These are phyloP conservation scores for Tachina lurida DNA, from an alignment of 2,888 invertebrate species.

Conservation along the genomic window DNA sequence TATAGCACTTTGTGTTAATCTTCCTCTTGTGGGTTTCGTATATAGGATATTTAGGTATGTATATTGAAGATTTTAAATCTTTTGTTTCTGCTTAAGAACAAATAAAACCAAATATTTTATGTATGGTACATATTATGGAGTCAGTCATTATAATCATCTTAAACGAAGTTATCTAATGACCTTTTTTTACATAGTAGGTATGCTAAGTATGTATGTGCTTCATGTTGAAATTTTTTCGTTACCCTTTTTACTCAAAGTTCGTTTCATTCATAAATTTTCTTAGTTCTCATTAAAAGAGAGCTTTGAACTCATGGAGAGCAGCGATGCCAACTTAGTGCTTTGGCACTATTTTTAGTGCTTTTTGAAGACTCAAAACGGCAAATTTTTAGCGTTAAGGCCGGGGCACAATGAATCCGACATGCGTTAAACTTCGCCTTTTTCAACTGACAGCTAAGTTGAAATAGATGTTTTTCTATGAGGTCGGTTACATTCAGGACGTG, in stretches of 20 bases:
- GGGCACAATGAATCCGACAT: too few species aligned
- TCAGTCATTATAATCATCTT: background rate
- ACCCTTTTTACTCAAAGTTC: background rate
- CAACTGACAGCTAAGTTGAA: too few species aligned
- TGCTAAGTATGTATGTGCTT: background rate
- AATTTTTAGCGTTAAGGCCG: too few species aligned
- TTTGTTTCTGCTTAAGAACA: background rate
- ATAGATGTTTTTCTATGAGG: too few species aligned
- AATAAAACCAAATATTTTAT: too few species aligned
- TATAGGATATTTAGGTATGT: too few species aligned
- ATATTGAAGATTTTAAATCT: background rate
- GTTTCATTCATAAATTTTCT: constrained; percentile 44
- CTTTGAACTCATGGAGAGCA: constrained; percentile 18
- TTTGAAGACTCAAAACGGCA: too few species aligned
- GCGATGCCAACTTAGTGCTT: too few species aligned
- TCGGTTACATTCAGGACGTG: too few species aligned
- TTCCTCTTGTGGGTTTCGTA: background rate
- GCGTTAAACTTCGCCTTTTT: too few species aligned
- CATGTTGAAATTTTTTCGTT: background rate
- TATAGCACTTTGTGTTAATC: background rate
- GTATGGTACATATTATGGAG: too few species aligned
- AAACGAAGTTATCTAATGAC: background rate
- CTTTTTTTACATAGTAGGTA: background rate
- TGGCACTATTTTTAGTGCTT: too few species aligned
- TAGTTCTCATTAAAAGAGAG: background rate